Conservation (phyloP, 1,140 invertebrate species). For the Pseudachorutes palmiensis region DNA sequence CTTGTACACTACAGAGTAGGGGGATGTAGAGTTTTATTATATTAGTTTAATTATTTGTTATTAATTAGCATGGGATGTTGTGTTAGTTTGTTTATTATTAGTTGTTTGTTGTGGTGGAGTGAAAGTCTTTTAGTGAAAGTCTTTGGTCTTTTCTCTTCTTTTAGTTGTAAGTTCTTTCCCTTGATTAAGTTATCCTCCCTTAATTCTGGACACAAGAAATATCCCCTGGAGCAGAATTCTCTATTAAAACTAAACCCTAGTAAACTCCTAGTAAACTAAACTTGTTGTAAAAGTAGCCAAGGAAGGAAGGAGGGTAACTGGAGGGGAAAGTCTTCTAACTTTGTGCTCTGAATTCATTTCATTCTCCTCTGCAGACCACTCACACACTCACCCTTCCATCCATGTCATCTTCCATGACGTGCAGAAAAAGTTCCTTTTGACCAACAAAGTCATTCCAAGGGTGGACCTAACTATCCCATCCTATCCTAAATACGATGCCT, state of each 20-base stretch:
- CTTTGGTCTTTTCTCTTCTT: neutral
- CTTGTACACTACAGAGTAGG: too few relatives aligned
- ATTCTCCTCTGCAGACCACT: neutral
- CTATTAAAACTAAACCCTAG: slow-evolving; percentile 32
- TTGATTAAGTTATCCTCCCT: slow-evolving; percentile 37
- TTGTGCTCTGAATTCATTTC: neutral
- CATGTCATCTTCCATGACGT: slow-evolving; percentile 2
- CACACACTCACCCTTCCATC: neutral
- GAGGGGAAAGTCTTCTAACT: too few relatives aligned
- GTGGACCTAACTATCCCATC: too few relatives aligned
- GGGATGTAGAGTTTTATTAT: too few relatives aligned
- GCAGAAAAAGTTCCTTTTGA: neutral
- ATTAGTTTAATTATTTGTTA: too few relatives aligned
- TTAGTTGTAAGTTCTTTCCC: slow-evolving; percentile 15
- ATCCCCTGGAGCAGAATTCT: slow-evolving; percentile 31
- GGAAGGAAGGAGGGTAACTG: too few relatives aligned
- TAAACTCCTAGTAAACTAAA: slow-evolving; percentile 9
- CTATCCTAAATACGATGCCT: too few relatives aligned
- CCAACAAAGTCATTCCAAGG: too few relatives aligned
- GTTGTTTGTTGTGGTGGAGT: too few relatives aligned
- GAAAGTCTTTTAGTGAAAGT: too few relatives aligned
- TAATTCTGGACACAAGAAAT: slow-evolving; percentile 39
- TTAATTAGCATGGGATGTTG: too few relatives aligned
- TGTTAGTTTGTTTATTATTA: too few relatives aligned
- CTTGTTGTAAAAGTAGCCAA: neutral